Percentiles rank a stretch among this genome's conserved stretches.
These are phyloP conservation scores for Coptodon rendalli DNA, from an alignment of 2,113 vertebrate species.

Conservation along the genomic window DNA sequence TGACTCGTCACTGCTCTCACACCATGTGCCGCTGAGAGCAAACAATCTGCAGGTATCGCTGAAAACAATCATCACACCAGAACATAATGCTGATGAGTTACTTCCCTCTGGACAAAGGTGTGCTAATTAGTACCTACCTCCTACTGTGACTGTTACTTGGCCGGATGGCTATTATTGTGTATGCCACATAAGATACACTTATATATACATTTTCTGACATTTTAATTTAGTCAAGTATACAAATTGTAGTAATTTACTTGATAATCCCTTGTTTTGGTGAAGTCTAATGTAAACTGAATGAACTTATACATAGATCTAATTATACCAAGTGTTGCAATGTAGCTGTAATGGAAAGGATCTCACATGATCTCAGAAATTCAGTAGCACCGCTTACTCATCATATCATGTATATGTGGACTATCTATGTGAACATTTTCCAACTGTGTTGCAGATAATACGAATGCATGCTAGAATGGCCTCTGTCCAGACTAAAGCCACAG, in stretches of 20 bases:
- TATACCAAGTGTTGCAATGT: background rate
- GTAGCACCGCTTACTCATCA: background rate
- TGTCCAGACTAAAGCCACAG: background rate
- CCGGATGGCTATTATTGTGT: background rate
- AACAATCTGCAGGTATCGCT: background rate
- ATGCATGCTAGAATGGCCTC: background rate
- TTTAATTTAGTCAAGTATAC: background rate
- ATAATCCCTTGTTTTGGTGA: background rate
- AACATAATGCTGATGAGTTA: background rate
- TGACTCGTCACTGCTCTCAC: background rate
- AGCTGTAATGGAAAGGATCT: background rate
- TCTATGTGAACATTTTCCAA: background rate
- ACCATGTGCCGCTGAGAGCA: background rate
- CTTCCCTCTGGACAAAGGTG: background rate
- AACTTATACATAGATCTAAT: background rate
- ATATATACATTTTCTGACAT: background rate
- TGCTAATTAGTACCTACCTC: conserved; percentile 7
- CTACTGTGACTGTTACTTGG: background rate
- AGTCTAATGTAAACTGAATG: background rate
- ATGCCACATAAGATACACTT: background rate
- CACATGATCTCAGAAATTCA: background rate
- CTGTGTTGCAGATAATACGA: background rate
- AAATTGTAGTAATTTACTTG: background rate
- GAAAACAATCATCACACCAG: conserved; percentile 3
- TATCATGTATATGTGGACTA: background rate